Conservation (phyloP, 2,797 vertebrate species). For the Trachurus trachurus region DNA sequence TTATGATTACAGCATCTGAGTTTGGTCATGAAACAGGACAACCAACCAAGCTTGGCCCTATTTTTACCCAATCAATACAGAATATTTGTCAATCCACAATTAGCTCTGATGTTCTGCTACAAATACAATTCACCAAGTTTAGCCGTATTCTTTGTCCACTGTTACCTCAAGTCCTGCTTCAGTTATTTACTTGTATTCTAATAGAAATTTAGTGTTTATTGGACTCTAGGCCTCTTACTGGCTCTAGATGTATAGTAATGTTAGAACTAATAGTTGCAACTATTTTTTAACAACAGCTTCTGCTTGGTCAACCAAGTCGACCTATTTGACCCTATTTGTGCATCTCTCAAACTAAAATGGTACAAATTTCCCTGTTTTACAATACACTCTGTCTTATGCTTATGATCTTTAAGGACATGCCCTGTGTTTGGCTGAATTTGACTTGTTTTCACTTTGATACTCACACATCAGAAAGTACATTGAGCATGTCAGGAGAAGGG, state of each 20-base stretch:
- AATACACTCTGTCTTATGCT: conserved; percentile 11
- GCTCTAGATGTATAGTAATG: conserved; percentile 1
- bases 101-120: conserved; percentile 23
- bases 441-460: conserved; percentile 7
- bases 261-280: conserved; percentile 2
- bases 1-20: conserved; percentile 31
- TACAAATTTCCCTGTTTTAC: not conserved
- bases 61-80: conserved; percentile 21
- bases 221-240: not conserved
- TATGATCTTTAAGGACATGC: not conserved
- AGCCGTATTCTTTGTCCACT: conserved; percentile 56
- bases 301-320: conserved; percentile 21
- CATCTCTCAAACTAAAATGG: conserved; percentile 16
- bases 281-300: conserved; percentile 9
- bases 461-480: not conserved
- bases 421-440: conserved; percentile 2
- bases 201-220: conserved; percentile 9
- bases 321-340: conserved; percentile 5
- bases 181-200: conserved; percentile 29
- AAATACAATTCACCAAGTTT: conserved; percentile 2
- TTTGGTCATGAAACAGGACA: conserved; percentile 33
- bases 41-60: conserved; percentile 21
- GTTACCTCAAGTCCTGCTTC: conserved; percentile 16
- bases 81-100: conserved; percentile 21
- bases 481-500: conserved; percentile 9